phyloP scores from a whole-genome alignment of 2,888 invertebrate species.

The Calliphora vomitoria region DNA sequence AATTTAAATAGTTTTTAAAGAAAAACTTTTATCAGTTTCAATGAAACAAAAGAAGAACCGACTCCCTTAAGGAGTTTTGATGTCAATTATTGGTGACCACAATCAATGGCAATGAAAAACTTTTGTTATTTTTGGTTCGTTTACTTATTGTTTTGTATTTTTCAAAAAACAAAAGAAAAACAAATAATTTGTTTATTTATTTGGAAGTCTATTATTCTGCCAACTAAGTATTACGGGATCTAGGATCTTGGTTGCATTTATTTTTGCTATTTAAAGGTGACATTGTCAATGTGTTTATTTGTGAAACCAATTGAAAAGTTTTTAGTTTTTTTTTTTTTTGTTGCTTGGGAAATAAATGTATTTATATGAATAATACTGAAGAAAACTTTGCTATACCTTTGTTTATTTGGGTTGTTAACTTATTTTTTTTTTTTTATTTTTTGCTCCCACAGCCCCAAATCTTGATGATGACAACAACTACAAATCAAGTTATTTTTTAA shows the following conservation, averaged over 20 bases:
- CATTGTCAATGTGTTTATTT: conserved; percentile 72
- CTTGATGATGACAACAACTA: conserved; percentile 29
- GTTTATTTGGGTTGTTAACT: conserved; percentile 34
- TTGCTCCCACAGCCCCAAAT: neutral
- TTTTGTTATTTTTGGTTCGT: conserved; percentile 39
- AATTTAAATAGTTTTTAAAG: conserved; percentile 68
- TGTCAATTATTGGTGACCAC: conserved; percentile 65
- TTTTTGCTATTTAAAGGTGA: conserved; percentile 40
- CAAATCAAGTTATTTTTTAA: conserved; percentile 27
- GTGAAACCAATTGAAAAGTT: conserved; percentile 75
- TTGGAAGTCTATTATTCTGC: conserved; percentile 47
- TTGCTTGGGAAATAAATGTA: neutral
- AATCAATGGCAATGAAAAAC: conserved; percentile 57
- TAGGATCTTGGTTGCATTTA: conserved; percentile 9
- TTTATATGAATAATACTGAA: neutral
- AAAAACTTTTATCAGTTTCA: conserved; percentile 33
- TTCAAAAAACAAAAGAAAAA: neutral
- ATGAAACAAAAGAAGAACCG: neutral
- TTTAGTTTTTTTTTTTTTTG: conserved; percentile 42
- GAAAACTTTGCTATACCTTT: conserved; percentile 20
- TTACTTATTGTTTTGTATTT: conserved; percentile 35
- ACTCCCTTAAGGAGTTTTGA: conserved; percentile 64
- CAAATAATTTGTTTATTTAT: conserved; percentile 51
- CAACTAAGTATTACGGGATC: conserved; percentile 16
- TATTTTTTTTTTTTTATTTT: neutral